phyloP scores from a whole-genome alignment of 2,113 vertebrate species.

The Colaptes auratus region DNA sequence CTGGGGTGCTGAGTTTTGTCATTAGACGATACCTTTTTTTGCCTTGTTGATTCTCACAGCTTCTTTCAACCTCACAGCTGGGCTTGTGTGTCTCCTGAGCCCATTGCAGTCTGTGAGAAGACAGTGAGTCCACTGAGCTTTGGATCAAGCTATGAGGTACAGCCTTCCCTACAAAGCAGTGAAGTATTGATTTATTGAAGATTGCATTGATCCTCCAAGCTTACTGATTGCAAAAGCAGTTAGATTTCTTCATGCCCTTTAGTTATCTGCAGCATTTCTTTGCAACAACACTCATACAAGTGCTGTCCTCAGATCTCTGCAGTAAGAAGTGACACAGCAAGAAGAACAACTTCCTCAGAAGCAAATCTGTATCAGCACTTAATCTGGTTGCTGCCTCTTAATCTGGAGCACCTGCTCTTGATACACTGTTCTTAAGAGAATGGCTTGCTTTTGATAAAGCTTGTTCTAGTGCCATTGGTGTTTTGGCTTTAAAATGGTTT shows the following conservation, averaged over 20 bases:
- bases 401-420: neutral
- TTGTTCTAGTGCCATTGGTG: neutral
- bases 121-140: neutral
- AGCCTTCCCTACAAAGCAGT: neutral
- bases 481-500: slow-evolving; percentile 28
- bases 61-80: neutral
- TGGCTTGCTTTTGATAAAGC: neutral
- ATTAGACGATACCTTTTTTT: neutral
- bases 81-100: neutral
- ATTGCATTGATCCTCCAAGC: neutral
- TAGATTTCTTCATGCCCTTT: neutral
- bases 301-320: neutral
- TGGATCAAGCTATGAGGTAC: neutral
- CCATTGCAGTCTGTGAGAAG: neutral
- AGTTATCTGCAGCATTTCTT: neutral
- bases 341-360: neutral
- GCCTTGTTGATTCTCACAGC: neutral
- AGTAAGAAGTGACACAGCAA: neutral
- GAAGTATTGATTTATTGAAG: neutral
- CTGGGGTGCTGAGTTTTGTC: neutral
- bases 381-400: neutral
- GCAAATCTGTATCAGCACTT: neutral
- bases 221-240: neutral
- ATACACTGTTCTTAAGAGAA: neutral
- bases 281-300: neutral